Conservation (phyloP, 2,797 vertebrate species). For the Schizothorax lantsangensis region DNA sequence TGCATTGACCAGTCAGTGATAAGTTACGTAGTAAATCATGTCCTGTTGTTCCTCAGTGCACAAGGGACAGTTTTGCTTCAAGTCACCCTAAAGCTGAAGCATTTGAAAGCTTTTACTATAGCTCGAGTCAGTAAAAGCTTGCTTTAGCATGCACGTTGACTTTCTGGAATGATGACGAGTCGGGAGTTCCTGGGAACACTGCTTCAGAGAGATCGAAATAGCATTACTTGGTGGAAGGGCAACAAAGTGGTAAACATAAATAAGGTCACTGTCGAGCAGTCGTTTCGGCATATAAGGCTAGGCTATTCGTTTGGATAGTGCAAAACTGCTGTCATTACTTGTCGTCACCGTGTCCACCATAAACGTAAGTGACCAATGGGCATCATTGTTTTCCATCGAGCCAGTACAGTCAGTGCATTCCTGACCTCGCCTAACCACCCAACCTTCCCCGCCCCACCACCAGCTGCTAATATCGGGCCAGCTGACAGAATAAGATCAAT, state of each 20-base stretch:
- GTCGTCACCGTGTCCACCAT: constrained; percentile 26
- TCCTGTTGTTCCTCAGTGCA: background rate
- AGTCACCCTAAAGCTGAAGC: background rate
- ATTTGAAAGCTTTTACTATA: background rate
- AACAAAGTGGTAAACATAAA: constrained; percentile 38
- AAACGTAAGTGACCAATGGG: constrained; percentile 46
- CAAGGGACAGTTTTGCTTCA: background rate
- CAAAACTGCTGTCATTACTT: constrained; percentile 41
- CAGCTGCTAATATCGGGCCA: constrained; percentile 52
- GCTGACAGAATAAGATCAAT: constrained; percentile 54
- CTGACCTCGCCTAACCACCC: constrained; percentile 37
- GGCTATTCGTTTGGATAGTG: constrained; percentile 26
- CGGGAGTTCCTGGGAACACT: constrained; percentile 48
- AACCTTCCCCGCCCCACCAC: constrained; percentile 37
- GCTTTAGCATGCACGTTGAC: background rate
- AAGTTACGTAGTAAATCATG: background rate
- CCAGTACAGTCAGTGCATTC: constrained; percentile 33
- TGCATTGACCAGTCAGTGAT: background rate
- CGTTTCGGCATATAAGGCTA: constrained; percentile 36
- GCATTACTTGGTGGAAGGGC: constrained; percentile 32
- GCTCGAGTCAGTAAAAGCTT: background rate
- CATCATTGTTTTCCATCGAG: constrained; percentile 14
- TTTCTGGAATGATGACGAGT: background rate
- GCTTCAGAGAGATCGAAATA: constrained; percentile 20
- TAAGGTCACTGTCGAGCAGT: constrained; percentile 24